Percentiles rank a stretch among this genome's conserved stretches.
These are phyloP conservation scores for Drosophila picticornis DNA, from an alignment of 2,888 invertebrate genomes.

Conservation along the genomic window DNA sequence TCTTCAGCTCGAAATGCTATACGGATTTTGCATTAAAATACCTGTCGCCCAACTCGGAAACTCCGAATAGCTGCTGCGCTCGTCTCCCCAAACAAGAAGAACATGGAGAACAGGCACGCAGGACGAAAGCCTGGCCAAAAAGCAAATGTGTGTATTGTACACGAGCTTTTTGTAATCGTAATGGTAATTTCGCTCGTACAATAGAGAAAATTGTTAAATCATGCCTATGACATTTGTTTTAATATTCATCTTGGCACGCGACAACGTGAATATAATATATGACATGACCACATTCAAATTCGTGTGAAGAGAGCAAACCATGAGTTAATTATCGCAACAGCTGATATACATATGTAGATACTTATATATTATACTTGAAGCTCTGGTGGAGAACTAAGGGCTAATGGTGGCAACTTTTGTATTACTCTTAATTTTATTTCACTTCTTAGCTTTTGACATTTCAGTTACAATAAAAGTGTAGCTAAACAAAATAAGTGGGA, in stretches of 20 bases:
- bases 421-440: background rate
- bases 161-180: slow-evolving; percentile 11
- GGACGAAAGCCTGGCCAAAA: slow-evolving; percentile 17
- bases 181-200: slow-evolving; percentile 20
- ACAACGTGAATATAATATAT: background rate
- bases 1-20: slow-evolving; percentile 38
- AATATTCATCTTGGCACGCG: slow-evolving; percentile 38
- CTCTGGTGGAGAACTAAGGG: background rate
- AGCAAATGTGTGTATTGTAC: slow-evolving; percentile 5
- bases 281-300: background rate
- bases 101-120: background rate
- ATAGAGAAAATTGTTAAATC: slow-evolving; percentile 63
- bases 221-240: slow-evolving; percentile 56
- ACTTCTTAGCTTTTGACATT: background rate
- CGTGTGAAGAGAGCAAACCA: background rate
- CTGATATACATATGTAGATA: background rate
- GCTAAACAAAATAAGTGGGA: background rate
- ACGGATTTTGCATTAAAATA: slow-evolving; percentile 75
- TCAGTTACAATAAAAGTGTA: background rate
- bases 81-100: background rate
- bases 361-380: background rate
- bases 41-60: slow-evolving; percentile 29
- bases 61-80: slow-evolving; percentile 10
- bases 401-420: background rate
- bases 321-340: background rate